Conservation (phyloP, 1,140 invertebrate genomes). For the Rhagoletis pomonella region DNA sequence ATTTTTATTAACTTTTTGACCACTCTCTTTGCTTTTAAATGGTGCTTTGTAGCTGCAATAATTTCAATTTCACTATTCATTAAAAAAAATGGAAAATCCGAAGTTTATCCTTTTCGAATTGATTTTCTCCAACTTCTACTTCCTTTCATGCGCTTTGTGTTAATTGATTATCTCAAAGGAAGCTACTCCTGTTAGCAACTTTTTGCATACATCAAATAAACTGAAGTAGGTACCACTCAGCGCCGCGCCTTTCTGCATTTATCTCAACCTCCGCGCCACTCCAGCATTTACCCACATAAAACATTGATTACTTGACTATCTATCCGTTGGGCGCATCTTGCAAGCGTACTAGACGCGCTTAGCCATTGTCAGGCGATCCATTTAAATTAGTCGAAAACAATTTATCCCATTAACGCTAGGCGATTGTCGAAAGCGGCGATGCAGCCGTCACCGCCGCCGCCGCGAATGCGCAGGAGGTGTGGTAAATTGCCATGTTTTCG, state of each 20-base stretch:
- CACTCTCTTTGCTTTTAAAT: too few relatives aligned
- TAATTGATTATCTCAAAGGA: not conserved
- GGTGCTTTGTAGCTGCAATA: too few relatives aligned
- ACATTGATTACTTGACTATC: not conserved
- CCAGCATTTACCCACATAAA: not conserved
- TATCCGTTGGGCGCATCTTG: too few relatives aligned
- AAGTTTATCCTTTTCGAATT: too few relatives aligned
- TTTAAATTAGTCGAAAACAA: conserved; percentile 54
- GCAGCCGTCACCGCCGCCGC: not conserved
- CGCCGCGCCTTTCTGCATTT: not conserved
- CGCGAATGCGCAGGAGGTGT: not conserved
- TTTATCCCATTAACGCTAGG: conserved; percentile 30
- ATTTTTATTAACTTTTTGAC: too few relatives aligned
- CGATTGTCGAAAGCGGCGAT: not conserved
- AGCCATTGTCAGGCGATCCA: conserved; percentile 36
- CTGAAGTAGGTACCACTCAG: not conserved
- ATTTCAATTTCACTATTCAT: too few relatives aligned
- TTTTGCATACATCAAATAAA: not conserved
- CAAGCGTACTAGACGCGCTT: not conserved
- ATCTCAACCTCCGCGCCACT: not conserved
- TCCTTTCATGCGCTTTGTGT: not conserved
- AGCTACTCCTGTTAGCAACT: too few relatives aligned
- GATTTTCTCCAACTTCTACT: not conserved
- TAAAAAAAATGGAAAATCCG: too few relatives aligned
- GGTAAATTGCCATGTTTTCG: not conserved